These are phyloP conservation scores for Boloria euphrosyne DNA, from an alignment of 2,888 invertebrate species.

Conservation along the genomic window DNA sequence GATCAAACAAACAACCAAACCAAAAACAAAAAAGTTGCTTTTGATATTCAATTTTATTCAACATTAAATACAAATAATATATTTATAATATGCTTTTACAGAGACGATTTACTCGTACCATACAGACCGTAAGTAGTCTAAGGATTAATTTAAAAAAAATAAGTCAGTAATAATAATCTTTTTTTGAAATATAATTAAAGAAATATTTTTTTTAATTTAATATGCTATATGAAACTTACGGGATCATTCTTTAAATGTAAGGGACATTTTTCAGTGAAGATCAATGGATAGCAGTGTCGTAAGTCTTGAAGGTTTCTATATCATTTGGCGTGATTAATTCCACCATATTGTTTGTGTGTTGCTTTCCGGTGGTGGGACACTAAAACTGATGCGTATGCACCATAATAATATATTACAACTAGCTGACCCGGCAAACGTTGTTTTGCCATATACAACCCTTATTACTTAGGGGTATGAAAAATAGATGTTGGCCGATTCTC, in stretches of 20 bases:
- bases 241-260: background rate
- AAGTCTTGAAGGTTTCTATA: conserved; percentile 8
- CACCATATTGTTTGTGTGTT: background rate
- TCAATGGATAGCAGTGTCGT: conserved; percentile 19
- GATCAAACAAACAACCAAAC: too few relatives aligned
- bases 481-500: too few relatives aligned
- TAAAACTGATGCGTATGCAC: background rate
- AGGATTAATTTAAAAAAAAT: conserved; percentile 3
- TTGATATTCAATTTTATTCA: background rate
- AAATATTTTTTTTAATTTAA: background rate
- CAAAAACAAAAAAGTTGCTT: background rate
- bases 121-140: conserved; percentile 17
- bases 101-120: conserved; percentile 9
- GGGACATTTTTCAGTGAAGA: conserved; percentile 28
- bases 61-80: background rate
- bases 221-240: background rate
- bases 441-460: too few relatives aligned
- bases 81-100: conserved; percentile 5
- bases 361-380: conserved; percentile 5
- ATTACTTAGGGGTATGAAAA: too few relatives aligned
- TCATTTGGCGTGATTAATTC: background rate
- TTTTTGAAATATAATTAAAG: background rate
- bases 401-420: background rate
- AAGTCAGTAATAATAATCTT: too few relatives aligned
- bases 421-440: too few relatives aligned